phyloP scores from a whole-genome alignment of 2,797 vertebrate genomes.

The Pseudochaenichthys georgianus region DNA sequence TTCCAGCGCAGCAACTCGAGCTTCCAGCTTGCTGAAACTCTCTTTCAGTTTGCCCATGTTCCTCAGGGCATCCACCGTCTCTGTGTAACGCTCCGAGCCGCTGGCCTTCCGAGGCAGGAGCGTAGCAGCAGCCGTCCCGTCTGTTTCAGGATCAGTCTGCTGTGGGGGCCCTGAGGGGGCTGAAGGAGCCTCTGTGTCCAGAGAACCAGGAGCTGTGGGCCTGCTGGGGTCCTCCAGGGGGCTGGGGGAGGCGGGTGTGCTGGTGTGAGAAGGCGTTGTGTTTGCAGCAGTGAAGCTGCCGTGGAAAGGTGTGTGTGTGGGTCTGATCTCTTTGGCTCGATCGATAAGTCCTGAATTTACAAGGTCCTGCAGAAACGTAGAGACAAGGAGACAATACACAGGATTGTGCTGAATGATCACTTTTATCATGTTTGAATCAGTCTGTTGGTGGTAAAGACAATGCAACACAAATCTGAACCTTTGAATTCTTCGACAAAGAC shows the following conservation, averaged over 20 bases:
- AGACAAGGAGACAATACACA: background rate
- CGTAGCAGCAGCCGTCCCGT: fast-evolving
- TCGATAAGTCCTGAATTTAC: background rate
- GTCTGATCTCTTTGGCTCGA: background rate
- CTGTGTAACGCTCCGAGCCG: constrained; percentile 29
- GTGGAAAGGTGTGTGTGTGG: background rate
- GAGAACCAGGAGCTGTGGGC: background rate
- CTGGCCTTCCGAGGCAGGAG: constrained; percentile 20
- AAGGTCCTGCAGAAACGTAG: constrained; percentile 14
- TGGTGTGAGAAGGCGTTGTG: background rate
- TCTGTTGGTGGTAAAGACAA: too few species aligned
- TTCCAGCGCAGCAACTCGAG: constrained; percentile 71
- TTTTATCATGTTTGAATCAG: too few species aligned
- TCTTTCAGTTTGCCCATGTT: constrained; percentile 67
- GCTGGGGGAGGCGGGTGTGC: background rate
- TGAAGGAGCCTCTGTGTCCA: background rate
- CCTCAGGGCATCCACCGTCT: constrained; percentile 73
- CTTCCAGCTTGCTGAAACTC: constrained; percentile 72
- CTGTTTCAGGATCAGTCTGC: background rate
- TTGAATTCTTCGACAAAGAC: too few species aligned
- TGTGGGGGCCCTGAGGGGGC: background rate
- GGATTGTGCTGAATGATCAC: too few species aligned
- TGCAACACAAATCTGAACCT: too few species aligned
- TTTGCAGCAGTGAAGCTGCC: background rate
- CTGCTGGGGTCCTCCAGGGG: background rate